phyloP scores from a whole-genome alignment of 1,140 invertebrate species.

The Campodea augens region DNA sequence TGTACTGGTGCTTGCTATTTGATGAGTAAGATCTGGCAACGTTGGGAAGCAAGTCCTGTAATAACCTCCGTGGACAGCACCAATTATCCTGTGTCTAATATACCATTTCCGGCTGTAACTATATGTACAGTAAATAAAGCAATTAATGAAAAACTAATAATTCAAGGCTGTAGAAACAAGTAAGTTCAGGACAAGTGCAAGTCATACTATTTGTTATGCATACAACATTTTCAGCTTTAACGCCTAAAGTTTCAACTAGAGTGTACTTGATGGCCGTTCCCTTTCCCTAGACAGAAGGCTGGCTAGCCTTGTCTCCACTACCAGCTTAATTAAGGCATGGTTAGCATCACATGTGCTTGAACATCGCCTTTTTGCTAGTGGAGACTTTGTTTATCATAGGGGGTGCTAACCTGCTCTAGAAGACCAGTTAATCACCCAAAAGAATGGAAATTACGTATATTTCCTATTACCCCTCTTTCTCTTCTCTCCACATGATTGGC shows the following conservation, averaged over 20 bases:
- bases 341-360: no score
- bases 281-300: background rate
- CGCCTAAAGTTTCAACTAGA: background rate
- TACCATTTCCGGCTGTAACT: slow-evolving; percentile 15
- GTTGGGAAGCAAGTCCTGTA: slow-evolving; percentile 14
- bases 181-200: background rate
- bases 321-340: background rate
- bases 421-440: no score
- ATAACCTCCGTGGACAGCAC: slow-evolving; percentile 13
- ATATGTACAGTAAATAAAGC: slow-evolving; percentile 17
- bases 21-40: slow-evolving; percentile 14
- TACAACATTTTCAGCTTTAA: background rate
- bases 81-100: slow-evolving; percentile 10
- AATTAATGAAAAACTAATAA: slow-evolving; percentile 15
- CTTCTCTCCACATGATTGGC: no score
- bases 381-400: no score
- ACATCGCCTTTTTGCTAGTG: no score
- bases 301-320: background rate
- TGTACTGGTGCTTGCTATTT: slow-evolving; percentile 13
- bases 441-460: no score
- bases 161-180: slow-evolving; percentile 9
- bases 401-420: no score
- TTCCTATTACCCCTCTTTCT: no score
- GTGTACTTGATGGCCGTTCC: background rate
- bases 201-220: background rate